Conservation (phyloP, 2,797 vertebrate genomes). For the Sebastes diploproa region DNA sequence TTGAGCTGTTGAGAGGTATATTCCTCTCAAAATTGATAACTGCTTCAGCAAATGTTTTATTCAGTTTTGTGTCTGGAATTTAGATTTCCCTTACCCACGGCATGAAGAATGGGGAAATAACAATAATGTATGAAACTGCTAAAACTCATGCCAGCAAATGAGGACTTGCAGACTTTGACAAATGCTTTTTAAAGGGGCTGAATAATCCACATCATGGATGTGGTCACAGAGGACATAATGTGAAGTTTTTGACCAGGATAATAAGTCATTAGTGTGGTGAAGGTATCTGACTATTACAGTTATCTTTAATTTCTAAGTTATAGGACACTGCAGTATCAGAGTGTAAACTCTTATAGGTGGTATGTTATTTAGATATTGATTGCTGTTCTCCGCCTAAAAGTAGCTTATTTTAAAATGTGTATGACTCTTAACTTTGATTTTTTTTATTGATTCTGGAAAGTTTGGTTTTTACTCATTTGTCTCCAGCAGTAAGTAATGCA, state of each 20-base stretch:
- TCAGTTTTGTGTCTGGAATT: not conserved
- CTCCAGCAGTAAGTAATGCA: not conserved
- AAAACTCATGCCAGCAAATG: not conserved
- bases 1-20: not conserved
- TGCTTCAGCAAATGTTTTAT: not conserved
- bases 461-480: constrained; percentile 1
- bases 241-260: not conserved
- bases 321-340: not conserved
- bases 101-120: not conserved
- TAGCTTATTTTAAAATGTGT: not conserved
- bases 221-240: not conserved
- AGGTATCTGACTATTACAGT: not conserved
- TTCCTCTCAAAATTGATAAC: not conserved
- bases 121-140: not conserved
- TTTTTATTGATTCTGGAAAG: not conserved
- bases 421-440: not conserved
- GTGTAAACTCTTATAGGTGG: not conserved
- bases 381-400: not conserved
- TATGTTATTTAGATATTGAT: not conserved
- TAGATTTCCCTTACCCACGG: not conserved
- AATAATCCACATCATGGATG: not conserved
- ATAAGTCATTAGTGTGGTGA: not conserved
- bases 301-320: not conserved
- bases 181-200: not conserved
- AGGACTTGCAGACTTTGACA: not conserved